A percentile compares a stretch with the other conserved stretches of the same genome.
Evolutionary conservation across 2,888 invertebrate genomes (phyloP).

Genomic region (Trichopria drosophilae): DNA sequence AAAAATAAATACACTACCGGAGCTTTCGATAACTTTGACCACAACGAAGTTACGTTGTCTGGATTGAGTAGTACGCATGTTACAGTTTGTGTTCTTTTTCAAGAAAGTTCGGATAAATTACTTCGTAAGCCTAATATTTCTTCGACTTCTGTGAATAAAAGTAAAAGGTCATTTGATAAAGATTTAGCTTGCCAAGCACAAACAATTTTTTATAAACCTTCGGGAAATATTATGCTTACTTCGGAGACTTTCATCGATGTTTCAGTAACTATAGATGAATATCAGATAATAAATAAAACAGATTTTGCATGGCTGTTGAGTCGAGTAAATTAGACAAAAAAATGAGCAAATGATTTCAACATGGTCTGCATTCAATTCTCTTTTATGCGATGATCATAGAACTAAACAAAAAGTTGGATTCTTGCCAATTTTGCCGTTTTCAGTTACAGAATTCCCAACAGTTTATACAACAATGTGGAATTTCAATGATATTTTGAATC

Average conservation of each 20-base stretch:
- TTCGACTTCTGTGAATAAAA: neutral
- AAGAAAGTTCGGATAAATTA: neutral
- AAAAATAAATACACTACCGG: conserved; percentile 11
- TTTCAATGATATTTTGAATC: conserved; percentile 12
- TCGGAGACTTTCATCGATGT: no score
- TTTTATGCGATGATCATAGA: neutral
- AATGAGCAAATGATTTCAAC: conserved; percentile 9
- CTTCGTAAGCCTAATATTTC: neutral
- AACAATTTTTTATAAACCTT: conserved; percentile 8
- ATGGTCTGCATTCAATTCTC: conserved; percentile 16
- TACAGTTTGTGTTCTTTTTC: conserved; percentile 15
- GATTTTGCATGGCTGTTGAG: conserved; percentile 14
- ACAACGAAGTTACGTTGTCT: conserved; percentile 17
- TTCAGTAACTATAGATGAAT: no score
- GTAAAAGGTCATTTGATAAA: neutral
- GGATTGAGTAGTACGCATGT: conserved; percentile 17
- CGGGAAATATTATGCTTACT: neutral
- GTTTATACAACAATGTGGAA: conserved; percentile 17
- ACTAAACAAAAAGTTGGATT: conserved; percentile 1
- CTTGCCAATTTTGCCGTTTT: conserved; percentile 7
- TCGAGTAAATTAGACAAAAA: conserved; percentile 8
- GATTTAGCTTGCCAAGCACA: conserved; percentile 17
- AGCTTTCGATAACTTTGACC: conserved; percentile 22
- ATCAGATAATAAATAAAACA: neutral
- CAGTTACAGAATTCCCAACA: conserved; percentile 10